Percentiles rank a stretch among this genome's conserved stretches.
phyloP scores from a whole-genome alignment of 2,797 vertebrate species.

The Hylomyscus alleni region DNA sequence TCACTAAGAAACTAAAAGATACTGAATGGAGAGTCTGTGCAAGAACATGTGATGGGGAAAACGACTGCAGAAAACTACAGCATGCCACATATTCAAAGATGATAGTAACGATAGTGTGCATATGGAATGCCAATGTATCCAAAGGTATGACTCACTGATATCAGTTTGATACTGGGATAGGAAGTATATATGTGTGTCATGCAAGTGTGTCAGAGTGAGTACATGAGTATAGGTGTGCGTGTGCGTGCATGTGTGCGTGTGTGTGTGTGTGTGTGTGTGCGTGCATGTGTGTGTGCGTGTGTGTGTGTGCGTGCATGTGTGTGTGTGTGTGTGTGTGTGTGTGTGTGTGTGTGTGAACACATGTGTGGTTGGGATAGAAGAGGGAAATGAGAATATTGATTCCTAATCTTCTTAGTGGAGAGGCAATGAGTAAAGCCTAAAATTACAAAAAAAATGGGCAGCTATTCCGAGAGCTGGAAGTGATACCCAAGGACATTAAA shows the following conservation, averaged over 20 bases:
- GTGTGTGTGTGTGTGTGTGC: too few relatives aligned
- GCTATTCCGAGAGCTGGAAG: not conserved
- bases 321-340: too few relatives aligned
- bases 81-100: not conserved
- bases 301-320: not conserved
- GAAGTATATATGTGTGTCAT: not conserved
- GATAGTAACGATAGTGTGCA: not conserved
- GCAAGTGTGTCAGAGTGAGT: too few relatives aligned
- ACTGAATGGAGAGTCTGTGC: not conserved
- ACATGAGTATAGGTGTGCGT: accelerated
- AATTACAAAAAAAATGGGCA: not conserved
- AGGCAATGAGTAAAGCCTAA: not conserved
- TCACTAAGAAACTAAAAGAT: not conserved
- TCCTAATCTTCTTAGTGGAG: not conserved
- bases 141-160: not conserved
- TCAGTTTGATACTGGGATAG: not conserved
- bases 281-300: not conserved
- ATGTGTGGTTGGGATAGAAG: not conserved
- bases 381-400: not conserved
- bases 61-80: not conserved
- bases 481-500: conserved; percentile 39
- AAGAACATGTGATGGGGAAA: too few relatives aligned
- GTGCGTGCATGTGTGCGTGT: not conserved
- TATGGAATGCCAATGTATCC: not conserved
- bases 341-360: too few relatives aligned